Evolutionary conservation across 2,888 invertebrate species (phyloP).

Genomic region (Hypolimnas misippus): DNA sequence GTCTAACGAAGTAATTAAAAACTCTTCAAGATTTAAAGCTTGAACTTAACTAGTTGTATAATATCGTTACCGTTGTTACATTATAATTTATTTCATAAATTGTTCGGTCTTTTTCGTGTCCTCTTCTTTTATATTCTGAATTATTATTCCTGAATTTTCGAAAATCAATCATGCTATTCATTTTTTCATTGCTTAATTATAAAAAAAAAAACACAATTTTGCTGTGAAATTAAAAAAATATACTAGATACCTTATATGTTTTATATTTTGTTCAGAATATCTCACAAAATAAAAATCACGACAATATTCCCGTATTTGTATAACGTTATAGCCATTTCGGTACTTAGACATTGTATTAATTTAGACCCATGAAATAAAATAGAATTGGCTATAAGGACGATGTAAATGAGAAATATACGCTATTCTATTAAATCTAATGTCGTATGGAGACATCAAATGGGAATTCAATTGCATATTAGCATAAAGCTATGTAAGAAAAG

Average conservation of each 20-base stretch:
- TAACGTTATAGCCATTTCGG: not conserved
- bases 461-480: slow-evolving; percentile 32
- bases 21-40: not conserved
- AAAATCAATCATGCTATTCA: no score
- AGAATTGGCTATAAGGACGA: not conserved
- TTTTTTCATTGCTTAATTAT: no score
- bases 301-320: not conserved
- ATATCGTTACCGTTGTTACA: no score
- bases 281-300: no score
- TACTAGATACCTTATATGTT: no score
- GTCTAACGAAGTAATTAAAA: not conserved
- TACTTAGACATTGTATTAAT: not conserved
- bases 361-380: not conserved
- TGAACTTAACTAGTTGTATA: not conserved
- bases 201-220: no score
- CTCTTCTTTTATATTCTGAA: no score
- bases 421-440: slow-evolving; percentile 20
- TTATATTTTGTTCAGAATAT: no score
- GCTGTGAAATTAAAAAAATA: no score
- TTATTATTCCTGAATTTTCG: no score
- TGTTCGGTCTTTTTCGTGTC: no score
- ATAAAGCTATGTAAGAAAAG: slow-evolving; percentile 26
- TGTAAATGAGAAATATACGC: slow-evolving; percentile 14
- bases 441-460: slow-evolving; percentile 25
- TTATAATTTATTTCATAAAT: no score